Percentiles rank a stretch among this genome's conserved stretches.
These are phyloP conservation scores for Labroides dimidiatus DNA, from an alignment of 2,797 vertebrate genomes.

Conservation along the genomic window DNA sequence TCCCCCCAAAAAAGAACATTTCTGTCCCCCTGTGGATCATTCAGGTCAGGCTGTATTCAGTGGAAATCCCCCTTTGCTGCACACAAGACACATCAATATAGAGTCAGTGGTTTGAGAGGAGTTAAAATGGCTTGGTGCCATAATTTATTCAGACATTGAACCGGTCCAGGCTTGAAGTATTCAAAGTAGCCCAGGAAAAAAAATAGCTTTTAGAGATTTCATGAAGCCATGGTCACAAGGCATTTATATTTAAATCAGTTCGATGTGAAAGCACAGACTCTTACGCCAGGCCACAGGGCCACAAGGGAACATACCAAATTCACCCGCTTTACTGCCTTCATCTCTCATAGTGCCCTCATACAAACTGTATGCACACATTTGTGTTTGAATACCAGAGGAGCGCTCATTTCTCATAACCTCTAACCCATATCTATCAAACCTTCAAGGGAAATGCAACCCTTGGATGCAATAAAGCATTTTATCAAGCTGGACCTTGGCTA, in stretches of 20 bases:
- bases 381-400: slow-evolving; percentile 18
- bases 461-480: neutral
- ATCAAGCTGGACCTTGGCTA: neutral
- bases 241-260: slow-evolving; percentile 76
- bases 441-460: neutral
- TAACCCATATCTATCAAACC: slow-evolving; percentile 10
- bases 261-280: slow-evolving; percentile 59
- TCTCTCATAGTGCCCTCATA: slow-evolving; percentile 21
- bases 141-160: slow-evolving; percentile 80
- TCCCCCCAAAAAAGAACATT: slow-evolving; percentile 35
- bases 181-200: slow-evolving; percentile 64
- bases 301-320: slow-evolving; percentile 47
- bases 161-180: slow-evolving; percentile 65
- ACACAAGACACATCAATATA: slow-evolving; percentile 76
- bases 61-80: slow-evolving; percentile 53
- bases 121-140: slow-evolving; percentile 70
- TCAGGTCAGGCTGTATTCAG: slow-evolving; percentile 66
- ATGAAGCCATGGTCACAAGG: slow-evolving; percentile 54
- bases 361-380: slow-evolving; percentile 32
- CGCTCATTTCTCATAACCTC: slow-evolving; percentile 21
- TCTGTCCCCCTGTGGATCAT: slow-evolving; percentile 50
- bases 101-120: slow-evolving; percentile 59
- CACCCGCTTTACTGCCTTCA: slow-evolving; percentile 26
- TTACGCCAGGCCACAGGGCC: slow-evolving; percentile 27
- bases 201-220: slow-evolving; percentile 68